These are phyloP conservation scores for Masticophis lateralis DNA, from an alignment of 2,797 vertebrate species.

Conservation along the genomic window DNA sequence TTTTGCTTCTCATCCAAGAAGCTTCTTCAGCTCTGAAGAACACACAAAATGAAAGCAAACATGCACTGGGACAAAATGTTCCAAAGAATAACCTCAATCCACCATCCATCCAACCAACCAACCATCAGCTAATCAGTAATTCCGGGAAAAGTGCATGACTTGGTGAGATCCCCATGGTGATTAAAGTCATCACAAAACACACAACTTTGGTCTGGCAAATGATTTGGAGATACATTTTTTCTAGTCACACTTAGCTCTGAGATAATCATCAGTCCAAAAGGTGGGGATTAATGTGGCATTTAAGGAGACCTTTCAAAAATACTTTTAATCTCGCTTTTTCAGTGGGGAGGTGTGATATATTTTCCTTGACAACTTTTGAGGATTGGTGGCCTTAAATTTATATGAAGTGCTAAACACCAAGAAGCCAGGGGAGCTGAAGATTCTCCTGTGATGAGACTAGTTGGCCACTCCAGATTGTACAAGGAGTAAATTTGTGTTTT, in stretches of 20 bases:
- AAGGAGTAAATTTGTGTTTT: background rate
- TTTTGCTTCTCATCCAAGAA: background rate
- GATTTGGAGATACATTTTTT: background rate
- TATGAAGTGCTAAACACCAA: background rate
- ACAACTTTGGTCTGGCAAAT: background rate
- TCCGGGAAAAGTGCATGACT: background rate
- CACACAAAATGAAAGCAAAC: background rate
- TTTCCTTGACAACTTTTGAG: background rate
- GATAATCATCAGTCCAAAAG: background rate
- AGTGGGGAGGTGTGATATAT: background rate
- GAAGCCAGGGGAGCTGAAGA: background rate
- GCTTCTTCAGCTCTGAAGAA: background rate
- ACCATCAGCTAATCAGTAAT: background rate
- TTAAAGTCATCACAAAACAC: background rate
- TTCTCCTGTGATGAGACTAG: background rate
- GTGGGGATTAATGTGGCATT: background rate
- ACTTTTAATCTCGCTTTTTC: background rate
- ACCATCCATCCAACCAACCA: background rate
- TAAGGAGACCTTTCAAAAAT: background rate
- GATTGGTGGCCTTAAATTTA: background rate
- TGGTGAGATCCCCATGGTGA: background rate
- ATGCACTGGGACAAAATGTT: background rate
- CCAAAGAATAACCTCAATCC: background rate
- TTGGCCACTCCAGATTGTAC: background rate
- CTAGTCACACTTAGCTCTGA: background rate